Evolutionary conservation across 1,140 invertebrate species (phyloP).

Genomic region (Aphaenogaster ashmeadi): DNA sequence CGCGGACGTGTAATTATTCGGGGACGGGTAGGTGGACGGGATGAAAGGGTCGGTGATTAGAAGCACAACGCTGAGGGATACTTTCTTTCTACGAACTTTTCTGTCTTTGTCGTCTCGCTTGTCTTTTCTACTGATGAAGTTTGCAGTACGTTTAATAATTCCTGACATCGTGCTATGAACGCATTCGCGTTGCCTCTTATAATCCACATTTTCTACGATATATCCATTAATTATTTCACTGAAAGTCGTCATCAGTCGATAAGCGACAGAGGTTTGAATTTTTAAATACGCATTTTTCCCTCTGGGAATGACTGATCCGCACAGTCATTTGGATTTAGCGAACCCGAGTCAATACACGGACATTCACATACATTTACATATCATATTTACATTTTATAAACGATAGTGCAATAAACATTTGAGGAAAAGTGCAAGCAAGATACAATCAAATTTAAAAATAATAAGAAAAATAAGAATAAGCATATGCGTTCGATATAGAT

Average conservation of each 20-base stretch:
- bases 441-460: not conserved
- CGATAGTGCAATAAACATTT: not conserved
- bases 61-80: conserved; percentile 19
- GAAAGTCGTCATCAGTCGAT: not conserved
- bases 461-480: not conserved
- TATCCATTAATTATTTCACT: conserved; percentile 21
- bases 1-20: conserved; percentile 42
- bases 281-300: conserved; percentile 5
- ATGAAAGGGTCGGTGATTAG: conserved; percentile 46
- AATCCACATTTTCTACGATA: conserved; percentile 25
- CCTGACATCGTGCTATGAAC: not conserved
- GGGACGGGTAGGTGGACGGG: not conserved
- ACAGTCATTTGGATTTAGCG: not conserved
- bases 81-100: conserved; percentile 35
- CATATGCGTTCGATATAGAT: not conserved
- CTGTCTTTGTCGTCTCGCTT: conserved; percentile 1
- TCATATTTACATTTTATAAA: not conserved
- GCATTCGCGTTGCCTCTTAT: not conserved
- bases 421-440: not conserved
- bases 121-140: not conserved
- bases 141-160: conserved; percentile 46
- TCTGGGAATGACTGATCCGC: not conserved
- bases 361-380: not conserved
- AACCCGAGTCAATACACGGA: not conserved
- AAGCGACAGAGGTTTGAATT: not conserved